Percentiles rank a stretch among this genome's conserved stretches.
Conservation (phyloP, 2,888 invertebrate species). For the Protonemura montana region DNA sequence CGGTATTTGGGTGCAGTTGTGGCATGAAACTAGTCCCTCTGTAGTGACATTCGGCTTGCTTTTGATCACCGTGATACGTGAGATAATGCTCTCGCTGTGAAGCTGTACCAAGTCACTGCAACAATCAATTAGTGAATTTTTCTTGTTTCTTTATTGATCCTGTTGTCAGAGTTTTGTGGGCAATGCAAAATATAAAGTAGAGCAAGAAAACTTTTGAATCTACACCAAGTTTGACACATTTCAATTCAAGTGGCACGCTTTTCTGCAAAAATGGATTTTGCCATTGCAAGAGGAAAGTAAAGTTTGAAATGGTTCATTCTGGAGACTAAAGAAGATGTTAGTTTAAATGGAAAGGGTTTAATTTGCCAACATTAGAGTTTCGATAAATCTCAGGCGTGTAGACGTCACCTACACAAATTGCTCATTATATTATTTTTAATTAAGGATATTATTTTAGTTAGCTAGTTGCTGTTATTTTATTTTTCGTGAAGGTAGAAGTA, state of each 20-base stretch:
- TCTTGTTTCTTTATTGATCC: background rate
- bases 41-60: background rate
- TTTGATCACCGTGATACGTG: background rate
- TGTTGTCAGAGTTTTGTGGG: background rate
- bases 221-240: background rate
- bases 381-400: background rate
- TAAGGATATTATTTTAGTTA: background rate
- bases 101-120: background rate
- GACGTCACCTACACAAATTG: background rate
- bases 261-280: background rate
- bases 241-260: background rate
- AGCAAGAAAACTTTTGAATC: too few species aligned
- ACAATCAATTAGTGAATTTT: background rate
- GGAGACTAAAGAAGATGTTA: too few species aligned
- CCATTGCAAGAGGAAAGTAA: too few species aligned
- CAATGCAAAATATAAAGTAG: background rate
- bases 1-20: background rate
- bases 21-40: background rate
- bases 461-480: slow-evolving; percentile 1
- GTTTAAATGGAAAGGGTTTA: background rate
- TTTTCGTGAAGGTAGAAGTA: background rate
- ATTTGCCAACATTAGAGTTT: background rate
- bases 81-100: background rate
- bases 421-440: background rate
- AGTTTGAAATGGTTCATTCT: too few species aligned